These are phyloP conservation scores for Meteorus colon DNA, from an alignment of 2,888 invertebrate genomes.

Conservation along the genomic window DNA sequence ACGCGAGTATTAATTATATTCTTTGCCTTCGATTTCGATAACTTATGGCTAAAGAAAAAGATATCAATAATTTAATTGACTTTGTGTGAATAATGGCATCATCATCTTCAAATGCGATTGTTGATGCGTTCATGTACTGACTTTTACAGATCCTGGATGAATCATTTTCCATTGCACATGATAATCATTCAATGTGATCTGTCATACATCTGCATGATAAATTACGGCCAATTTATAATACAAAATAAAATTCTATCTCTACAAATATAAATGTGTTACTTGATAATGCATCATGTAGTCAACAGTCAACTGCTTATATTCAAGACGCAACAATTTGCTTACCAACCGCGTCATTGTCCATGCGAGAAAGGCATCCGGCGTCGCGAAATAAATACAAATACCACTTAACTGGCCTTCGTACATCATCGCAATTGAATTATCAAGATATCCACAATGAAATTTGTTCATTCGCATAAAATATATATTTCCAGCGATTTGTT, in stretches of 20 bases:
- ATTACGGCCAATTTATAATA: not conserved
- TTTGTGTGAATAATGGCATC: not conserved
- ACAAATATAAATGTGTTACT: not conserved
- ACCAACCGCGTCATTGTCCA: constrained; percentile 14
- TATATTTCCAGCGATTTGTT: not conserved
- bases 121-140: not conserved
- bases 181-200: not conserved
- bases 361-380: constrained; percentile 20
- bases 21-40: not conserved
- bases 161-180: not conserved
- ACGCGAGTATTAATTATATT: not conserved
- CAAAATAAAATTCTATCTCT: not conserved
- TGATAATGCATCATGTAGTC: not conserved
- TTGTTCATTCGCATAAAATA: constrained; percentile 5
- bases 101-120: not conserved
- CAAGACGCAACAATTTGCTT: constrained; percentile 25
- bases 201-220: not conserved
- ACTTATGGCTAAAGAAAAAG: not conserved
- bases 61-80: not conserved
- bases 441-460: constrained; percentile 19
- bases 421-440: constrained; percentile 10
- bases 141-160: not conserved
- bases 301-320: constrained; percentile 19
- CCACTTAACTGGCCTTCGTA: constrained; percentile 28
- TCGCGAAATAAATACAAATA: constrained; percentile 31